Conservation (phyloP, 2,888 invertebrate genomes). For the Cephus spinipes region DNA sequence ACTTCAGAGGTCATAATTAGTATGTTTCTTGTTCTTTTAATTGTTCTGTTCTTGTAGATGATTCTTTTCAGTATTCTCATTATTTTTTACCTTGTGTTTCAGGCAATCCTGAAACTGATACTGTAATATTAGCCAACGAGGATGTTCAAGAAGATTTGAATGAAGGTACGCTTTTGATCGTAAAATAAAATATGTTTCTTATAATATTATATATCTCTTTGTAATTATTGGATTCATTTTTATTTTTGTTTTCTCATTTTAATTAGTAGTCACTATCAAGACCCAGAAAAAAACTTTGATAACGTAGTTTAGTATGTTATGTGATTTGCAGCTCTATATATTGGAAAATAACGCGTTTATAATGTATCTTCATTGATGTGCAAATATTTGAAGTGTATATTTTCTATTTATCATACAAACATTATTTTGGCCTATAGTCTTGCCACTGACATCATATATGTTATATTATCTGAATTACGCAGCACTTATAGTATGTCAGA, state of each 20-base stretch:
- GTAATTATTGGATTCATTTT: background rate
- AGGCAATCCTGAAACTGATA: background rate
- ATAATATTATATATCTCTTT: background rate
- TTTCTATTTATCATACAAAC: no score
- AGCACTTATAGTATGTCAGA: background rate
- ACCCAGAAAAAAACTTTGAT: background rate
- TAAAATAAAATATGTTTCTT: background rate
- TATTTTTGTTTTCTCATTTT: background rate
- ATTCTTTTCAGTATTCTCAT: background rate
- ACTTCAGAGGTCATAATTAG: constrained; percentile 20
- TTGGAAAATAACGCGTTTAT: background rate
- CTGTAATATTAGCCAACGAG: background rate
- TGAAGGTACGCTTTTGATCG: background rate
- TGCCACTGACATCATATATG: background rate
- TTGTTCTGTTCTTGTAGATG: background rate
- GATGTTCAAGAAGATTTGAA: background rate
- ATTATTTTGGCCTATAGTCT: no score
- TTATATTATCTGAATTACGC: background rate
- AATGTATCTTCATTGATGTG: background rate
- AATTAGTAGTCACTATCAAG: background rate
- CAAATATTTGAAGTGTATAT: background rate
- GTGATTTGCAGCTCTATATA: background rate
- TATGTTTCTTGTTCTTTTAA: constrained; percentile 7
- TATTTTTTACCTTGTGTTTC: background rate
- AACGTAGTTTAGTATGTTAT: background rate